Evolutionary conservation across 2,888 invertebrate species (phyloP).

Genomic region (Callyntrura sp.): DNA sequence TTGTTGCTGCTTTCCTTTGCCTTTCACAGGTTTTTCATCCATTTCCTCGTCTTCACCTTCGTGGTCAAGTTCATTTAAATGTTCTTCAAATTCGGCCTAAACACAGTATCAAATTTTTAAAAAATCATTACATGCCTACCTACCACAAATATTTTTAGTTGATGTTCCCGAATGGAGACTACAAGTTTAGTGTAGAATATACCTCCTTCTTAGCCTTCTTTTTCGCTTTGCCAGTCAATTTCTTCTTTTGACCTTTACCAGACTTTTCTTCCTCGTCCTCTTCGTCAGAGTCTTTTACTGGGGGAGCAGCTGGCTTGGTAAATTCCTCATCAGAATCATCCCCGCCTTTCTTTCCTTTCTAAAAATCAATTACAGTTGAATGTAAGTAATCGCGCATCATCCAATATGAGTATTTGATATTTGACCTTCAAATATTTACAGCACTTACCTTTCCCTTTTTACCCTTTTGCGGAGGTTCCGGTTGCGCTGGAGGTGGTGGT

Average conservation of each 20-base stretch:
- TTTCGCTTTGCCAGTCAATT: slow-evolving; percentile 82
- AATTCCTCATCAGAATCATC: slow-evolving; percentile 70
- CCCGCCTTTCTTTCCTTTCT: slow-evolving; percentile 63
- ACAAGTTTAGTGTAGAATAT: no score
- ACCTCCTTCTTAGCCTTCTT: slow-evolving; percentile 82
- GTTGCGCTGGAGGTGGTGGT: background rate
- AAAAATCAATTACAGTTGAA: background rate
- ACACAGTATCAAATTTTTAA: background rate
- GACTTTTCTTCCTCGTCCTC: slow-evolving; percentile 83
- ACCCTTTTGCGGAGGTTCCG: slow-evolving; percentile 1
- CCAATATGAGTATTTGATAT: no score
- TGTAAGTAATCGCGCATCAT: background rate
- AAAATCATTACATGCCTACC: no score
- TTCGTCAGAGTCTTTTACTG: slow-evolving; percentile 61
- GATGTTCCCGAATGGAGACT: no score
- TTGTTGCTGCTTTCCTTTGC: slow-evolving; percentile 79
- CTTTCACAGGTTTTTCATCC: slow-evolving; percentile 43
- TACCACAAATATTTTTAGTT: no score
- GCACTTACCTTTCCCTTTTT: slow-evolving; percentile 32
- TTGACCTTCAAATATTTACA: background rate
- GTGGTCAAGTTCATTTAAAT: slow-evolving; percentile 44
- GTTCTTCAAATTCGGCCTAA: slow-evolving; percentile 61
- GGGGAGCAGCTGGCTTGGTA: slow-evolving; percentile 47
- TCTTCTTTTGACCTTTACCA: slow-evolving; percentile 74
- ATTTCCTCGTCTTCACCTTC: slow-evolving; percentile 43